A percentile compares a stretch with the other conserved stretches of the same genome.
phyloP scores from a whole-genome alignment of 2,797 vertebrate genomes.

The Mareca strepera region DNA sequence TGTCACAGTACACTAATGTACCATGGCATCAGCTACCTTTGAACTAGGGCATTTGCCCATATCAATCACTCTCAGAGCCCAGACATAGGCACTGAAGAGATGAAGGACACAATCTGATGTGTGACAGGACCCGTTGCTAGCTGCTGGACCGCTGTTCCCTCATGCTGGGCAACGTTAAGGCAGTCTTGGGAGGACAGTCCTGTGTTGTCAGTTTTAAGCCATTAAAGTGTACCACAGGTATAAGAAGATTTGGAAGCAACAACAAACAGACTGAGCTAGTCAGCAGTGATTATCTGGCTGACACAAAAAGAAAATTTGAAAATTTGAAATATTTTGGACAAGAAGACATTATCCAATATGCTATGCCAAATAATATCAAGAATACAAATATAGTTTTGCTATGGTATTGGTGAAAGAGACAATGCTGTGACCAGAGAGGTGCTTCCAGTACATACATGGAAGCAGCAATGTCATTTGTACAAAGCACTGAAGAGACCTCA shows the following conservation, averaged over 20 bases:
- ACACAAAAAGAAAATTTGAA: not conserved
- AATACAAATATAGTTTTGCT: not conserved
- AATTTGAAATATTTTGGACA: not conserved
- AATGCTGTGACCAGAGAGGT: not conserved
- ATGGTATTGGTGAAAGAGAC: not conserved
- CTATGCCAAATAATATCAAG: not conserved
- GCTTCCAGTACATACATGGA: not conserved
- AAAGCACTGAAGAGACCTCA: not conserved
- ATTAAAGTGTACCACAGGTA: not conserved
- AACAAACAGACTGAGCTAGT: not conserved
- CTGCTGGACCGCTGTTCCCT: not conserved
- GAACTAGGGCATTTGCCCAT: not conserved
- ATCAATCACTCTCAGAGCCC: not conserved
- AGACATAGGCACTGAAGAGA: not conserved
- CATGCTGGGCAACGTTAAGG: not conserved
- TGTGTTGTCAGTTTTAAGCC: not conserved
- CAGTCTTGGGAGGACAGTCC: not conserved
- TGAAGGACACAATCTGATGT: rapidly evolving
- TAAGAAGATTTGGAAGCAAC: not conserved
- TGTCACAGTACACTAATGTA: rapidly evolving
- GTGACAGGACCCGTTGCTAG: not conserved
- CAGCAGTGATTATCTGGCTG: not conserved
- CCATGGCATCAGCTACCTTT: not conserved
- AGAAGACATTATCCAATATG: not conserved
- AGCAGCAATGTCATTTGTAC: not conserved